Evolutionary conservation across 1,140 invertebrate genomes (phyloP), one percentile per base, ranked within the genome.

Genomic region (Conopomorpha cramerella): DNA sequence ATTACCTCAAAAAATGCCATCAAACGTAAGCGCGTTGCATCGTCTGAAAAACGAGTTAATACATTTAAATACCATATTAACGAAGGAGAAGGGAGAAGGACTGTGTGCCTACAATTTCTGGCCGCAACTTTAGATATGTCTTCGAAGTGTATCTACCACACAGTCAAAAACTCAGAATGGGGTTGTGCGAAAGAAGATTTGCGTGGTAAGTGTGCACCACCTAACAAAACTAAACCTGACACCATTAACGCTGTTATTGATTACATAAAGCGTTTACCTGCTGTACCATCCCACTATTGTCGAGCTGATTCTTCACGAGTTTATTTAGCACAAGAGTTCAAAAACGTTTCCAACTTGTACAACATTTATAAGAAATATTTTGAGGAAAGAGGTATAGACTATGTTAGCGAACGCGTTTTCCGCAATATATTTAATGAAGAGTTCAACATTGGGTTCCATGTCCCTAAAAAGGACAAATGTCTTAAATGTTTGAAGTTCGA

Each of bases 381-480:
- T 14, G 7, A 10, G 11, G 10, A 16, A 25, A 32, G 37, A 17
- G 11, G 16, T 17, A 13, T 28, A 34, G 16, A 14, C 7, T 36
- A 27, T 31, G 23, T 41, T 8, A 25, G 25, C 17, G 25, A 36
- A 32, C 25, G 34, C 15, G 15, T 43, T 41, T 41, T 42, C 15
- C 17, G 34, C 40, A 25, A 36, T 17, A 17, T 48, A 6, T 47
- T 57, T 28, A 35, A 38, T 7, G 35, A 30, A 7, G 23, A 49
- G n/a, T n/a, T n/a, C n/a, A n/a, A n/a, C n/a, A n/a, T n/a, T n/a
- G n/a, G n/a, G n/a, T n/a, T n/a, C n/a, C 11, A 55, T 42, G 28
- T 49, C 3, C 51, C 45, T 2, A 48, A 41, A 34, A 56, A 56
- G 41, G 51, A 56, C 35, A 52, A 57, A 27, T 49, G 54, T 30